Base-by-base conservation (phyloP, 2,113 vertebrate genomes). In the Stercorarius parasiticus region DNA sequence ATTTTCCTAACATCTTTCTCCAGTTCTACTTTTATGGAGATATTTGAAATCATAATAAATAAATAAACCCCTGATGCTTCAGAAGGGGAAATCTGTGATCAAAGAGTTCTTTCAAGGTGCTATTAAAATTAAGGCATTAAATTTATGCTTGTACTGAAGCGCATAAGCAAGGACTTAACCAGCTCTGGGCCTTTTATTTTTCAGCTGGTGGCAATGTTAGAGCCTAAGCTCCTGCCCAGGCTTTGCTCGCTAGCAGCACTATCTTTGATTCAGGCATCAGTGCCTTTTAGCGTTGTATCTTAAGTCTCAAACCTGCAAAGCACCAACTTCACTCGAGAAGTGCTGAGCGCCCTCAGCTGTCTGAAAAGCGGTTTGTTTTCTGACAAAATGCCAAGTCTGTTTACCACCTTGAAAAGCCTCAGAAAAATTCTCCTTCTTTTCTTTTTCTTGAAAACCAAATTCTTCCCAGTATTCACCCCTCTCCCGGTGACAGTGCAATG, bases 291-390 rank as follows among this genome's bases (percentile, higher is more conserved):
- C 3, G 16, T 5, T 34, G 27, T 1, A 45, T 42, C 22, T 70
- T 30, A 77, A 69, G 62, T 36, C 34, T 23, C 61, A 62, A 70
- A 62, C 19, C 52, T 38, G 47, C n/a, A 42, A 42, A 89, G n/a
- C 3, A 12, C 30, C 49, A 70, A 1, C 25, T 5, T 70, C 62
- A 49, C 13, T 45, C 18, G 22, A n/a, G 38, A 74, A 83, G 90
- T 13, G 32, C 79, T 66, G 66, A 93, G 92, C 90, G 85, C 96
- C 97, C 96, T 88, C 95, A 88, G 49, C 93, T 95, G 96, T 86
- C 88, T 47, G 59, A 90, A 86, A 80, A 89, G 26, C 13, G 32
- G 2, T 56, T 67, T 45, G 52, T 34, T 90, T 81, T 58, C 65
- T 49, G 43, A 11, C 32, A 74, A 5, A 56, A 80, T 25, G 27